phyloP scores from a whole-genome alignment of 2,888 invertebrate species.

The Caenorhabditis uteleia region DNA sequence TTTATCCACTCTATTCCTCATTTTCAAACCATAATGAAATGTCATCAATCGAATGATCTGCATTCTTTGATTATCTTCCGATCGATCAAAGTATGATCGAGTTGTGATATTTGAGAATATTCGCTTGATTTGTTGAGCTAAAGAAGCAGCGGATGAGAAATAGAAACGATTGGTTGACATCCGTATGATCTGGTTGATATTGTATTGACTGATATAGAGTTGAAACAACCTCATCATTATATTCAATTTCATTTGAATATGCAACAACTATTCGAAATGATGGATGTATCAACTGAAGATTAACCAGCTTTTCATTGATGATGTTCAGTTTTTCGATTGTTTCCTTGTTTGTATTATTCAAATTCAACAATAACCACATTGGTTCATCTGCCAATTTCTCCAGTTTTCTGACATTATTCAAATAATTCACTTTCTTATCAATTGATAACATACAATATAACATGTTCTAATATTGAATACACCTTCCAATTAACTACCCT shows the following conservation, averaged over 20 bases:
- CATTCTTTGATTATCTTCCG: constrained; percentile 21
- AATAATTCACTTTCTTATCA: background rate
- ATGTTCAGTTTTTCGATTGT: constrained; percentile 5
- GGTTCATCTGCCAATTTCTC: constrained; percentile 30
- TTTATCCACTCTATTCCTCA: constrained; percentile 10
- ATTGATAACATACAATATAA: constrained; percentile 5
- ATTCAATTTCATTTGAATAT: constrained; percentile 19
- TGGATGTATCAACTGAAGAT: constrained; percentile 17
- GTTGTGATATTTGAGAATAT: constrained; percentile 12
- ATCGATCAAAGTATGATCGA: constrained; percentile 16
- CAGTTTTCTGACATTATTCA: constrained; percentile 11
- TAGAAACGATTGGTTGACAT: constrained; percentile 17
- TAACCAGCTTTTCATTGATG: constrained; percentile 10
- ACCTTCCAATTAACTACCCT: constrained; percentile 22
- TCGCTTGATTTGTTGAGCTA: constrained; percentile 14
- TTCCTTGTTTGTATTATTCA: constrained; percentile 8
- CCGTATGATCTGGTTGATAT: constrained; percentile 8
- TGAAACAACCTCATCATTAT: constrained; percentile 16
- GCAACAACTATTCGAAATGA: constrained; percentile 23
- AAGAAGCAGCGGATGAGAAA: constrained; percentile 12
- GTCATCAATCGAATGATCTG: constrained; percentile 21
- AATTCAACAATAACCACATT: constrained; percentile 23
- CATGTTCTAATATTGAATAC: constrained; percentile 25
- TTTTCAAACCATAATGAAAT: constrained; percentile 22
- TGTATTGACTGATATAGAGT: background rate